phyloP scores from a whole-genome alignment of 1,140 invertebrate species.

The Ericerus pela region DNA sequence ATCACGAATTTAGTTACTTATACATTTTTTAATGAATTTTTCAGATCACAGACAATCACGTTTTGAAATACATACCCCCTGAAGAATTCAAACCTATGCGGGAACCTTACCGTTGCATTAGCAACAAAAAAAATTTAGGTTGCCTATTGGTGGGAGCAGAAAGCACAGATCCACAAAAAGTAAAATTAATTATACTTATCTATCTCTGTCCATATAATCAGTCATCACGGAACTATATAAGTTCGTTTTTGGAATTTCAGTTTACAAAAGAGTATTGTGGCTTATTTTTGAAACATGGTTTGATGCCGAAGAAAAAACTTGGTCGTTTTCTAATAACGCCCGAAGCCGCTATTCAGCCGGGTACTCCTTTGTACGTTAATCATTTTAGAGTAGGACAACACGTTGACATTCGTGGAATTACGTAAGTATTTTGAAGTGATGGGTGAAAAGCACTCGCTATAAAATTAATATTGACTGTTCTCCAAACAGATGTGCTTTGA shows the following conservation, averaged over 20 bases:
- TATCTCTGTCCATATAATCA: neutral
- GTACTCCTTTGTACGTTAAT: constrained; percentile 70
- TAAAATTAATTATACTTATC: constrained; percentile 6
- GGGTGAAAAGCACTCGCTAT: no score
- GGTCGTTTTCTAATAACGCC: constrained; percentile 73
- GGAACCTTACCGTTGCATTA: constrained; percentile 29
- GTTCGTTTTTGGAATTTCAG: constrained; percentile 28
- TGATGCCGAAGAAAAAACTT: constrained; percentile 74
- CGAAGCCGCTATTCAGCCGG: constrained; percentile 70
- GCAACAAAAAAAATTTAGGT: constrained; percentile 40
- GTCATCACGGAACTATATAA: neutral
- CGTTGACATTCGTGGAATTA: constrained; percentile 80
- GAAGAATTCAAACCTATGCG: constrained; percentile 51
- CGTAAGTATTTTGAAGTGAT: constrained; percentile 65
- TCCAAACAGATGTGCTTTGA: no score
- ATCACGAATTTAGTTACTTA: neutral
- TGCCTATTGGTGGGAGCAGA: constrained; percentile 79
- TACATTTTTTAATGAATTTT: constrained; percentile 23
- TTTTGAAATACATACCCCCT: constrained; percentile 78
- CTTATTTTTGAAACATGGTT: constrained; percentile 68
- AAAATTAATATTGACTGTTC: no score
- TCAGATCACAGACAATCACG: constrained; percentile 88
- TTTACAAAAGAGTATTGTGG: constrained; percentile 81
- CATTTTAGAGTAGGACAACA: constrained; percentile 86
- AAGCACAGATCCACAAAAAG: constrained; percentile 52